These are phyloP conservation scores for Scaptomyza polygonia DNA, from an alignment of 2,888 invertebrate genomes.

Conservation along the genomic window DNA sequence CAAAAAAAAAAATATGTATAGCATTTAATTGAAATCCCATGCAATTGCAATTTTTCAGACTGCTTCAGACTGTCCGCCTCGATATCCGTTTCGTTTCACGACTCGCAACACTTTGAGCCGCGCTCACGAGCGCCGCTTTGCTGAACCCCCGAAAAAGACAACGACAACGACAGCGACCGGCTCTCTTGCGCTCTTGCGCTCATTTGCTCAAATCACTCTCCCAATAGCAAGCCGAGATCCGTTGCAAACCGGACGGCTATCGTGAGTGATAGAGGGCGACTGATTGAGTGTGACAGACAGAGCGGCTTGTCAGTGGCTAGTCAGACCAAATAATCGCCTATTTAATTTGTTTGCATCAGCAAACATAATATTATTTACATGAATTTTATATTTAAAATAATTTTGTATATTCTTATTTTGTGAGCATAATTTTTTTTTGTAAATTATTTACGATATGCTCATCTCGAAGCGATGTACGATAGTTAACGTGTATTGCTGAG, in stretches of 20 bases:
- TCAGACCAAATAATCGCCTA: background rate
- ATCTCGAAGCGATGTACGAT: conserved; percentile 1
- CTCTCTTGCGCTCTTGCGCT: conserved; percentile 21
- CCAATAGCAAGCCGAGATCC: conserved; percentile 43
- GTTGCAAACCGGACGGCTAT: conserved; percentile 40
- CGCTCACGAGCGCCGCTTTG: conserved; percentile 51
- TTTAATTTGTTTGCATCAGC: background rate
- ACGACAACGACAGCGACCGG: conserved; percentile 26
- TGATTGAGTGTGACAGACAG: conserved; percentile 17
- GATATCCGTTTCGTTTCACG: conserved; percentile 80
- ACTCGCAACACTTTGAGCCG: conserved; percentile 81
- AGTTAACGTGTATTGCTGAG: conserved; percentile 3
- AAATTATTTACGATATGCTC: background rate
- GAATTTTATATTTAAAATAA: background rate
- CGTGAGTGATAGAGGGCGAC: conserved; percentile 12
- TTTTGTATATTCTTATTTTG: background rate
- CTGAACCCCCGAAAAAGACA: conserved; percentile 57
- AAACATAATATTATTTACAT: background rate
- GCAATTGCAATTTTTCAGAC: conserved; percentile 55
- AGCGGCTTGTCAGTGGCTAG: conserved; percentile 21
- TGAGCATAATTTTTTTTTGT: background rate
- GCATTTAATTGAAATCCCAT: conserved; percentile 55
- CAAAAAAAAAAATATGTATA: conserved; percentile 43
- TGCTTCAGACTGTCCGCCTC: conserved; percentile 62
- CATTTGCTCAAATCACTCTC: conserved; percentile 3